Evolutionary conservation across 2,888 invertebrate genomes (phyloP).

Genomic region (Dermolepida albohirtum): DNA sequence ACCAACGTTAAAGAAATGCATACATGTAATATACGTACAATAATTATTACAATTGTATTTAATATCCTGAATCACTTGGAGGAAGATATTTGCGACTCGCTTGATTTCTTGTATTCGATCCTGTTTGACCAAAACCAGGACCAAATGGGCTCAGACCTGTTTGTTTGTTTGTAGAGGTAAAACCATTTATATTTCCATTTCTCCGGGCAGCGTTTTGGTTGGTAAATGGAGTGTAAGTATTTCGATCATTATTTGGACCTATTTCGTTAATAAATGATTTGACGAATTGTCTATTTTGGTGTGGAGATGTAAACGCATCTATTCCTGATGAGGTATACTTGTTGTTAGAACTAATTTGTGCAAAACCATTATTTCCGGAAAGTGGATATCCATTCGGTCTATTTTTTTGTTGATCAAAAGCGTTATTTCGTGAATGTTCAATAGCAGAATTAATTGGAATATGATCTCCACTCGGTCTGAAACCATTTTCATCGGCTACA

Average conservation of each 20-base stretch:
- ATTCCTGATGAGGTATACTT: no score
- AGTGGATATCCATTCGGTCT: neutral
- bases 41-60: no score
- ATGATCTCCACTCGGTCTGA: slow-evolving; percentile 53
- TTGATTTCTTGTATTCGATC: neutral
- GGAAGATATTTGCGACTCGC: slow-evolving; percentile 17
- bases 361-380: neutral
- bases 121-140: neutral
- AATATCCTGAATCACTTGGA: slow-evolving; percentile 10
- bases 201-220: neutral
- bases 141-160: no score
- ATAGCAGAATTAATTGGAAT: slow-evolving; percentile 11
- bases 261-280: neutral
- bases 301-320: no score
- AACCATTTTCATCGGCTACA: slow-evolving; percentile 68
- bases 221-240: neutral
- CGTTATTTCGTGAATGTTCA: neutral
- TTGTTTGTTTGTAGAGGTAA: neutral
- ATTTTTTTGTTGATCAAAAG: no score
- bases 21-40: neutral
- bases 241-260: neutral
- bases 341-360: no score
- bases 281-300: neutral
- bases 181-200: neutral
- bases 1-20: no score